phyloP scores from a whole-genome alignment of 2,797 vertebrate genomes.

The Sylvia borin region DNA sequence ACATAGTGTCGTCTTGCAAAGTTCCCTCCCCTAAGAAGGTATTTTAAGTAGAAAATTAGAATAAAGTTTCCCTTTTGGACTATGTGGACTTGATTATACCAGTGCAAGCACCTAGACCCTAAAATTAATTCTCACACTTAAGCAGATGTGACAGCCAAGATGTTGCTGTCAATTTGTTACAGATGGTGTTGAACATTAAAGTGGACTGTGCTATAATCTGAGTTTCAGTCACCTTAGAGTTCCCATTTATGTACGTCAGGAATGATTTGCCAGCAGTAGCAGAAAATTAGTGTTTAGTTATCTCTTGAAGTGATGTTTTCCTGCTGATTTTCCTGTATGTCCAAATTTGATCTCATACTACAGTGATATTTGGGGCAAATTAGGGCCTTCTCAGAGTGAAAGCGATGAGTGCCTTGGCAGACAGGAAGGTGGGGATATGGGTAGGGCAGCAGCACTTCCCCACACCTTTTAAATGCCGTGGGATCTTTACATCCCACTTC shows the following conservation, averaged over 20 bases:
- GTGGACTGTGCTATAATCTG: not conserved
- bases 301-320: not conserved
- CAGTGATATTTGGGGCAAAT: not conserved
- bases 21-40: not conserved
- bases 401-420: not conserved
- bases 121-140: not conserved
- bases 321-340: not conserved
- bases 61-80: not conserved
- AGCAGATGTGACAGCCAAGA: not conserved
- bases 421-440: not conserved
- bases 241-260: not conserved
- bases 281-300: not conserved
- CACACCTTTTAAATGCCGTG: not conserved
- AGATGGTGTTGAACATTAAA: not conserved
- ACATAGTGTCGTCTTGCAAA: not conserved
- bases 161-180: not conserved
- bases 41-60: not conserved
- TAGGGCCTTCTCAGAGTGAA: not conserved
- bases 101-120: not conserved
- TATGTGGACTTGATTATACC: not conserved
- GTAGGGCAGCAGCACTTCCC: not conserved
- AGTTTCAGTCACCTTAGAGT: not conserved
- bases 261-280: not conserved
- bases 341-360: not conserved
- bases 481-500: not conserved